Conservation (phyloP, 2,113 vertebrate genomes). For the Tragelaphus imberbis region DNA sequence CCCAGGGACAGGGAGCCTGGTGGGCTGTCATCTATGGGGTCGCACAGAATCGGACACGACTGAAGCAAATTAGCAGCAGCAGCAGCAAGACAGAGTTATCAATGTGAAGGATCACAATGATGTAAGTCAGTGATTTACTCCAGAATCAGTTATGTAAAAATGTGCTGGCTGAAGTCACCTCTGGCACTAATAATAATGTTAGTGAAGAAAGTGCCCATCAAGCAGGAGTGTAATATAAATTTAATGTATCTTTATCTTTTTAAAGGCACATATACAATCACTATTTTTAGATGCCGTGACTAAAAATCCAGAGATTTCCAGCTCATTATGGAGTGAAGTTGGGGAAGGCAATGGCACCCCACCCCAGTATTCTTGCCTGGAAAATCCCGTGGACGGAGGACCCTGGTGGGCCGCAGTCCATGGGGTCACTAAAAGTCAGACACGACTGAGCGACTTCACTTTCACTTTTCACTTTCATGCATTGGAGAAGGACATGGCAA, state of each 20-base stretch:
- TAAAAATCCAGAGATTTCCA: conserved; percentile 27
- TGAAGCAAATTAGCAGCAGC: background rate
- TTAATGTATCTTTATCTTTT: background rate
- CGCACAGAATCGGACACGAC: accelerated
- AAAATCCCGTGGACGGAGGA: too few species aligned
- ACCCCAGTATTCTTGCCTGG: too few species aligned
- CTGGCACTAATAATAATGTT: conserved; percentile 5
- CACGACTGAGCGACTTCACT: too few species aligned
- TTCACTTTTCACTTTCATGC: too few species aligned
- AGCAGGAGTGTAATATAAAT: background rate
- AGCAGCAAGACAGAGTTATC: background rate
- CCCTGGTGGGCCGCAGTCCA: too few species aligned
- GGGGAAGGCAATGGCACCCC: too few species aligned
- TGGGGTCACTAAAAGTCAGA: too few species aligned
- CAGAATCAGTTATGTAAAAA: conserved; percentile 13
- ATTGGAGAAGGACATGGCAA: too few species aligned
- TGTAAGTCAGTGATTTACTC: conserved; percentile 1
- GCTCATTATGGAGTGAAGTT: background rate
- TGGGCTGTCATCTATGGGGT: background rate
- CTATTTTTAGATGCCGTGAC: background rate
- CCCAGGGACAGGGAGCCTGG: background rate
- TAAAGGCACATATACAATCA: background rate
- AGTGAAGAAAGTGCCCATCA: conserved; percentile 8
- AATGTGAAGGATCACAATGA: background rate
- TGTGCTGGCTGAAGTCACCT: background rate